Percentiles rank a stretch among this genome's conserved stretches.
Conservation (phyloP, 2,113 vertebrate genomes). For the human region GRCh38 chr12:40955501-40956000, state of each 20-base stretch:
- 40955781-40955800: background rate
- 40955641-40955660: background rate
- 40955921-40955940: background rate
- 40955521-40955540: background rate
- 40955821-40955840: background rate
- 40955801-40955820: background rate
- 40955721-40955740: background rate
- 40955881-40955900: background rate
- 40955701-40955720: background rate
- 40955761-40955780: background rate
- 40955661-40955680: background rate
- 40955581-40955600: constrained; percentile 7
- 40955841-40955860: background rate
- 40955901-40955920: background rate
- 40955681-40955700: background rate
- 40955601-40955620: background rate
- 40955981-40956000: background rate
- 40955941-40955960: background rate
- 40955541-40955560: background rate
- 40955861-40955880: background rate
- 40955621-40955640: background rate
- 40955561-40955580: background rate
- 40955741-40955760: background rate
- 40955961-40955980: background rate
- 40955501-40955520: constrained; percentile 6